phyloP scores from a whole-genome alignment of 2,888 invertebrate species.

The Pammene aurita region DNA sequence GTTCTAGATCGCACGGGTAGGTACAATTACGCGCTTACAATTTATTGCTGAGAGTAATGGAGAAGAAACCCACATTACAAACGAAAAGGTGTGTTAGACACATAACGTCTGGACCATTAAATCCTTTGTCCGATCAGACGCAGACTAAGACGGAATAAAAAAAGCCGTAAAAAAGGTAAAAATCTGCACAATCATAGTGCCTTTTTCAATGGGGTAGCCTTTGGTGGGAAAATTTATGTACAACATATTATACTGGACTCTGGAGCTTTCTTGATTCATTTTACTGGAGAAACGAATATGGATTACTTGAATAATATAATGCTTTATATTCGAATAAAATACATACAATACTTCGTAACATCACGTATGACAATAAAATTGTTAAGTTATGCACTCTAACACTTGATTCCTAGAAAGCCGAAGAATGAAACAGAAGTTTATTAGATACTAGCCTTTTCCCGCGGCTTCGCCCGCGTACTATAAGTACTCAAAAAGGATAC shows the following conservation, averaged over 20 bases:
- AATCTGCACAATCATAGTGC: conserved; percentile 6
- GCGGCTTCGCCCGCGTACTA: too few species aligned
- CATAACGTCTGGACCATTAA: conserved; percentile 55
- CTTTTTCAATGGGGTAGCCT: conserved; percentile 8
- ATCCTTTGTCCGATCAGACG: conserved; percentile 50
- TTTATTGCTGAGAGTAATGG: conserved; percentile 53
- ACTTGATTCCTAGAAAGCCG: conserved; percentile 51
- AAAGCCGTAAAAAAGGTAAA: conserved; percentile 4
- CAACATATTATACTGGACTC: conserved; percentile 32
- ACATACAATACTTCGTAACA: conserved; percentile 13
- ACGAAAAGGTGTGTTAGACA: conserved; percentile 50
- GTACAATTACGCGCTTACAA: conserved; percentile 47
- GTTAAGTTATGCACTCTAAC: conserved; percentile 50
- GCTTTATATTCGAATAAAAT: conserved; percentile 26
- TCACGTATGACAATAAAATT: conserved; percentile 36
- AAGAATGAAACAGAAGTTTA: too few species aligned
- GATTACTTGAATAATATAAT: conserved; percentile 18
- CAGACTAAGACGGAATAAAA: conserved; percentile 1
- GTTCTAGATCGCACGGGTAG: conserved; percentile 24
- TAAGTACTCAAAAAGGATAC: too few species aligned
- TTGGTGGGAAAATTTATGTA: conserved; percentile 41
- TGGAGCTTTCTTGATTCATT: conserved; percentile 35
- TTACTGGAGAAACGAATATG: conserved; percentile 8
- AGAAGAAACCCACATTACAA: conserved; percentile 49
- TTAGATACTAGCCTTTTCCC: too few species aligned